phyloP scores from a whole-genome alignment of 2,113 vertebrate species.

The Panthera tigris region DNA sequence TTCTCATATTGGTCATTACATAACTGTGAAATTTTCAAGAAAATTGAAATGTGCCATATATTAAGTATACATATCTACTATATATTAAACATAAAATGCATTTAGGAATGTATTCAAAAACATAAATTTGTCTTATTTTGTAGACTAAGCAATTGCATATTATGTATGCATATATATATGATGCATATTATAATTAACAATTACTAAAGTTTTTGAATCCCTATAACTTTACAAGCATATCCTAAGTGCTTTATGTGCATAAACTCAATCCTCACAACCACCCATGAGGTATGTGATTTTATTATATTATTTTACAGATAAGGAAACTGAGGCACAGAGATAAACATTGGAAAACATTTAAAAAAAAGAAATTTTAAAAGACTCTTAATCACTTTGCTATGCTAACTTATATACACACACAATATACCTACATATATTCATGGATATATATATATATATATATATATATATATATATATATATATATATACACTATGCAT shows the following conservation, averaged over 20 bases:
- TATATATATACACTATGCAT: background rate
- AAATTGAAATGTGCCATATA: background rate
- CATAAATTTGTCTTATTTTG: background rate
- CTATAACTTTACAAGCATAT: background rate
- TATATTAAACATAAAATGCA: background rate
- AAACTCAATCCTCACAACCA: background rate
- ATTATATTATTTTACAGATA: background rate
- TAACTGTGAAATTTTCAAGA: constrained; percentile 29
- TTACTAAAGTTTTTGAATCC: background rate
- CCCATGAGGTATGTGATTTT: background rate
- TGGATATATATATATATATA: background rate
- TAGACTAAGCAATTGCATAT: background rate
- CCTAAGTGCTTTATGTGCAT: background rate
- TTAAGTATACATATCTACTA: background rate
- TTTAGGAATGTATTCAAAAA: background rate
- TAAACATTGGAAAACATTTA: too few species aligned
- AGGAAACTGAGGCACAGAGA: background rate
- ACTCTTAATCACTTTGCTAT: background rate
- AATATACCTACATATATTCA: background rate
- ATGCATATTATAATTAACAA: background rate
- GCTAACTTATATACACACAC: background rate
- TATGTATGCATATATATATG: background rate
- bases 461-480: background rate
- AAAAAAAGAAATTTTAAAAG: background rate
- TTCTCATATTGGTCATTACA: background rate